These are phyloP conservation scores for Drosophila leonis DNA, from an alignment of 2,888 invertebrate species.

Conservation along the genomic window DNA sequence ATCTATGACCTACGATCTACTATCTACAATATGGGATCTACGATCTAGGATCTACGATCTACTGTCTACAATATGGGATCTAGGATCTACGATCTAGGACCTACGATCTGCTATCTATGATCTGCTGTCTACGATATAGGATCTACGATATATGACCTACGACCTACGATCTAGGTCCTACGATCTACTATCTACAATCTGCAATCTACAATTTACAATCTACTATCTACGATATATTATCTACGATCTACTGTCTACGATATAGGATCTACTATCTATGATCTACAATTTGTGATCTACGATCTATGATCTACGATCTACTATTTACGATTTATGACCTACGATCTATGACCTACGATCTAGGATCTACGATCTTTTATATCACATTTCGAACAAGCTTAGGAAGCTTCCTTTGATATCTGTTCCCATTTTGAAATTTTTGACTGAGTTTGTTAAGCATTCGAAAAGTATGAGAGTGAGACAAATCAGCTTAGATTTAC, in stretches of 20 bases:
- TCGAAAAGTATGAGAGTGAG: neutral
- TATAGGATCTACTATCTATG: no score
- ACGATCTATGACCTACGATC: neutral
- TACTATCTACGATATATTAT: neutral
- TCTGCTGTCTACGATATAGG: neutral
- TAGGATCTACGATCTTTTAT: neutral
- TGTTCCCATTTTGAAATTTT: neutral
- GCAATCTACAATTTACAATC: no score
- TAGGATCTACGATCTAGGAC: no score
- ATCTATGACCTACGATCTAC: neutral
- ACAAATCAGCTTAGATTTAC: neutral
- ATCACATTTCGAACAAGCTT: no score
- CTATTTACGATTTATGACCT: neutral
- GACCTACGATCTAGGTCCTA: neutral
- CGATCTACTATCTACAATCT: no score
- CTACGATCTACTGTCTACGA: no score
- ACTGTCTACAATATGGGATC: neutral
- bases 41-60: neutral
- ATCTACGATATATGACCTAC: neutral
- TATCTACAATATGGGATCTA: neutral
- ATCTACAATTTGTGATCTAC: neutral
- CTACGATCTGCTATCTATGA: neutral
- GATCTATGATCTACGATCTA: neutral
- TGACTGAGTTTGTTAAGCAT: neutral
- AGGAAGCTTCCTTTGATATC: neutral